Evolutionary conservation across 37 sponge, comb jelly and placozoan genomes (phyloP), one percentile per base, ranked within the genome.

Genomic region (Trichoplax adhaerens): DNA sequence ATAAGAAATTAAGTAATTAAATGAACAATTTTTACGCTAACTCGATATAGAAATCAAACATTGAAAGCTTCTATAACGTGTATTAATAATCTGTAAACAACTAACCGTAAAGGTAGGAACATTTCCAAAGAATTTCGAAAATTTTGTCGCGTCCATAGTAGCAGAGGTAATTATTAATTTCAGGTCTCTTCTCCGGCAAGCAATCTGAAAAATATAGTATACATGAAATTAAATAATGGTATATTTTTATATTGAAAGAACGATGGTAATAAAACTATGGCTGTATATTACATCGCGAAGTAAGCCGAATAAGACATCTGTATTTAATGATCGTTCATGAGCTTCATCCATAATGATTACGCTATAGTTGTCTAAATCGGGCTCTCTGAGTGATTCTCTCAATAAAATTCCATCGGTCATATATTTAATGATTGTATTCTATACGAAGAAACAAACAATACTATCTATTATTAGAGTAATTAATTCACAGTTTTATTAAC

Each of bases 331-430:
- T 57, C 99, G 78, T 81, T 98, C 99, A 74, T 98, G 99, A 67
- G 99, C 99, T 70, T 98, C 99, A 66, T 98, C 99, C 99, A 98
- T 98, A 58, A 98, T 93, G 72, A 98, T 79, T 58, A 79, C 90
- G 76, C 83, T 80, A 79, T 98, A 98, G 66, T 80, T 83, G 76
- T 98, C 99, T 64, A 98, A 73, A 73, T 98, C 99, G 52, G 99
- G 74, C 65, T 98, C 99, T 48, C 99, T 69, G 71, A 98, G 80
- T 53, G 90, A 89, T 75, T 98, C 99, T 58, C 99, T 70, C 68
- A 98, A 73, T 71, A 98, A 76, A 71, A 98, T 98, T 69, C 99
- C 99, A 71, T 98, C 99, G 8, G 99, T 98, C 99, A 98, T 98
- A 84, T 98, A 98, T 77, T 98, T 98, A 67, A 98, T 89, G 10